Percentiles rank a stretch among this genome's conserved stretches.
Evolutionary conservation across 2,113 vertebrate genomes (phyloP).

Genomic region (Gambusia holbrooki): DNA sequence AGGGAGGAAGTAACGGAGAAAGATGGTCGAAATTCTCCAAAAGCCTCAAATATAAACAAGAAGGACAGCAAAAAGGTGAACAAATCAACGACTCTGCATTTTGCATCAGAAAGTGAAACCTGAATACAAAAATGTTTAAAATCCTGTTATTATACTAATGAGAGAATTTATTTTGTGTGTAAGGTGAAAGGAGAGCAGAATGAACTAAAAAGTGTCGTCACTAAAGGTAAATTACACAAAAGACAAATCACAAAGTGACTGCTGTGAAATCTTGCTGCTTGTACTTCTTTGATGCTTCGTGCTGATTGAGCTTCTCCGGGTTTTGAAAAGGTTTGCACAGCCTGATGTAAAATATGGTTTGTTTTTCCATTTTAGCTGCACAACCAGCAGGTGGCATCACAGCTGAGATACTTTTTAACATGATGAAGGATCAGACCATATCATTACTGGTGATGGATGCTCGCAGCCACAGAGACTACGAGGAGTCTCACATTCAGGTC

Average conservation of each 20-base stretch:
- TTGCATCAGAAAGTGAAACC: background rate
- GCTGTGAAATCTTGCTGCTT: background rate
- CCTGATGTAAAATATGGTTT: background rate
- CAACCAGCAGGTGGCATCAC: slow-evolving; percentile 84
- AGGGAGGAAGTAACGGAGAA: slow-evolving; percentile 83
- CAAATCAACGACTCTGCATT: slow-evolving; percentile 4
- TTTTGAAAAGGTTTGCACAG: too few species aligned
- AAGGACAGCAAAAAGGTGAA: slow-evolving; percentile 85
- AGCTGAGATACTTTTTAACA: slow-evolving; percentile 89
- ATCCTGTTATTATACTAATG: background rate
- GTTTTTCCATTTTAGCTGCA: slow-evolving; percentile 38
- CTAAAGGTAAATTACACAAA: slow-evolving; percentile 81
- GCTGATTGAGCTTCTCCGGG: background rate
- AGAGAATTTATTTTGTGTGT: slow-evolving; percentile 7
- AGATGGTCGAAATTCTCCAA: slow-evolving; percentile 73
- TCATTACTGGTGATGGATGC: slow-evolving; percentile 93
- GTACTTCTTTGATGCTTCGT: background rate
- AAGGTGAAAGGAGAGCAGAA: slow-evolving; percentile 87
- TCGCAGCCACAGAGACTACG: slow-evolving; percentile 84
- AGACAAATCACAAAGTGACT: background rate
- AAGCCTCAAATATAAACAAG: slow-evolving; percentile 75
- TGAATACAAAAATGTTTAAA: background rate
- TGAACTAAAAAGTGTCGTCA: slow-evolving; percentile 78
- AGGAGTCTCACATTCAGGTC: slow-evolving; percentile 88
- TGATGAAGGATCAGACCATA: slow-evolving; percentile 89